A percentile compares a stretch with the other conserved stretches of the same genome.
Conservation (phyloP, 1,140 invertebrate species). For the Apis dorsata region DNA sequence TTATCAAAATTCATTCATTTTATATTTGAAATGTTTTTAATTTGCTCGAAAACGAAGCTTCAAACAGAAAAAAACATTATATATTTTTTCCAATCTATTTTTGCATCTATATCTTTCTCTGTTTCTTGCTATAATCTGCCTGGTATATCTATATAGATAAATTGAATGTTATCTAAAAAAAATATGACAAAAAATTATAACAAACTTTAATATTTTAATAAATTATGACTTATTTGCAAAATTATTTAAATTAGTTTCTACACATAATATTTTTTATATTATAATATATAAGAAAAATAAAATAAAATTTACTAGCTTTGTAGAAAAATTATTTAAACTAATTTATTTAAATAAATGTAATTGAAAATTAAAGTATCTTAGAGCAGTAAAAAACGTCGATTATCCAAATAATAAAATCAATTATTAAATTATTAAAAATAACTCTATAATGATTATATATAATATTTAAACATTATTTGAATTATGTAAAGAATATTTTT, state of each 20-base stretch:
- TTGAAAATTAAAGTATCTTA: background rate
- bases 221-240: slow-evolving; percentile 17
- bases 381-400: slow-evolving; percentile 24
- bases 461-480: background rate
- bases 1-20: too few species aligned
- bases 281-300: background rate
- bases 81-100: too few species aligned
- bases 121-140: too few species aligned
- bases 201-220: slow-evolving; percentile 3
- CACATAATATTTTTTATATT: background rate
- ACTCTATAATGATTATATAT: background rate
- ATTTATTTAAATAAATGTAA: background rate
- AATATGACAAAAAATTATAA: background rate
- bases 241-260: background rate
- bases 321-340: background rate
- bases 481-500: background rate
- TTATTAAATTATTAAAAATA: background rate
- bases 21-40: too few species aligned
- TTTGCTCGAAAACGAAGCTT: too few species aligned
- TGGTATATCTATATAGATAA: background rate
- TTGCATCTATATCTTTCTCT: too few species aligned
- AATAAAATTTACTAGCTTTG: background rate
- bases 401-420: slow-evolving; percentile 30
- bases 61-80: too few species aligned
- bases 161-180: background rate